Evolutionary conservation across 1,140 invertebrate species (phyloP).

Genomic region (Drosophila ficusphila): DNA sequence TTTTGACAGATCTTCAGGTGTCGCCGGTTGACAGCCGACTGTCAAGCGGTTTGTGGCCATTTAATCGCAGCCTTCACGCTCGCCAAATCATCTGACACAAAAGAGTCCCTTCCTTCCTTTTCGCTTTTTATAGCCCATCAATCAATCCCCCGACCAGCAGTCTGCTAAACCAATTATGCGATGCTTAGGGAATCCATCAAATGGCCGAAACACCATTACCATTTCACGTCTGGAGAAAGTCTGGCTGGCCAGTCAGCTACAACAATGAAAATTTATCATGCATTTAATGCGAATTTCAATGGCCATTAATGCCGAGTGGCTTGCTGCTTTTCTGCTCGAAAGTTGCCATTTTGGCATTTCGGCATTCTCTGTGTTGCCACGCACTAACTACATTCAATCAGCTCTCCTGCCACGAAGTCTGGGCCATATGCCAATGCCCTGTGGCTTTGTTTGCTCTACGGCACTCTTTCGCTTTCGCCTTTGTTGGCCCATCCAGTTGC

Average conservation of each 20-base stretch:
- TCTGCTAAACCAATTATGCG: conserved; percentile 44
- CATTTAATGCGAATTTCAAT: conserved; percentile 57
- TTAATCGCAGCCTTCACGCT: conserved; percentile 14
- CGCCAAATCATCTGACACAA: conserved; percentile 2
- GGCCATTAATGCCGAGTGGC: conserved; percentile 44
- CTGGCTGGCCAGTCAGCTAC: conserved; percentile 18
- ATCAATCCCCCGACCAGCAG: conserved; percentile 12
- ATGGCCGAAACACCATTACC: conserved; percentile 12
- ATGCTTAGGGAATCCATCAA: conserved; percentile 52
- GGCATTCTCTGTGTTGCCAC: conserved; percentile 3
- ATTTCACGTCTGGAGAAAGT: conserved; percentile 37
- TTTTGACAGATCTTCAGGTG: conserved; percentile 37
- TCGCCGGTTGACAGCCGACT: conserved; percentile 30
- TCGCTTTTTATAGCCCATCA: conserved; percentile 11
- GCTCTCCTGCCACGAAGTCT: conserved; percentile 36
- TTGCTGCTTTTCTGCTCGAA: neutral
- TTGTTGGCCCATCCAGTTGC: conserved; percentile 5
- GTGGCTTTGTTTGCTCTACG: conserved; percentile 69
- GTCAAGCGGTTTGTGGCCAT: conserved; percentile 43
- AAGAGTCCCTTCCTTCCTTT: neutral
- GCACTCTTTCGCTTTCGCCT: conserved; percentile 55
- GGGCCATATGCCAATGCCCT: conserved; percentile 68
- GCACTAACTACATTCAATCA: conserved; percentile 32
- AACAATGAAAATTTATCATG: conserved; percentile 70
- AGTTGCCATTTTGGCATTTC: neutral